Percentiles rank a stretch among this genome's conserved stretches.
phyloP scores from a whole-genome alignment of 2,113 vertebrate species.

The Hemichromis elongatus region DNA sequence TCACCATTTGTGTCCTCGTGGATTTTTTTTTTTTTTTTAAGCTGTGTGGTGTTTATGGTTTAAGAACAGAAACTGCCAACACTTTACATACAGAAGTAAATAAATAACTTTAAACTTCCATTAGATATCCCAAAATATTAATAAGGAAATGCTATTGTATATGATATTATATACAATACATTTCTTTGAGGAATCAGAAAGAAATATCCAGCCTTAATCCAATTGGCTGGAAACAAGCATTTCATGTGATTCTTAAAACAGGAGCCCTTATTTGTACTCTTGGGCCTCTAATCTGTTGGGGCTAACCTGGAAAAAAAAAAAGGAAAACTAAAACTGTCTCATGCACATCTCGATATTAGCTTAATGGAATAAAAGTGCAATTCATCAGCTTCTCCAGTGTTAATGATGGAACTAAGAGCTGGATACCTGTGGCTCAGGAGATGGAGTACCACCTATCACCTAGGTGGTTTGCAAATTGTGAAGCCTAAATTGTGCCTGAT shows the following conservation, averaged over 20 bases:
- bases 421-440: background rate
- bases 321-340: accelerated
- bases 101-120: background rate
- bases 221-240: background rate
- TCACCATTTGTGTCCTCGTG: background rate
- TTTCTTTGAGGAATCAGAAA: background rate
- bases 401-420: background rate
- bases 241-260: background rate
- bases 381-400: background rate
- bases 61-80: background rate
- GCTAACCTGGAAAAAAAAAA: background rate
- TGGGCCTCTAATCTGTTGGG: background rate
- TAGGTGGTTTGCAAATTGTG: background rate
- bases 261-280: background rate
- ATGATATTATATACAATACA: background rate
- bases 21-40: too few species aligned
- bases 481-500: background rate
- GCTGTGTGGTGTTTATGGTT: background rate
- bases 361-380: background rate
- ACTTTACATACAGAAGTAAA: background rate
- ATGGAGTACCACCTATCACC: background rate
- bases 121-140: background rate
- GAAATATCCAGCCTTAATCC: background rate
- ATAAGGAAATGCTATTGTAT: background rate
- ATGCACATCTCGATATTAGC: background rate